phyloP scores from a whole-genome alignment of 2,888 invertebrate species.

The Plebejus argus region DNA sequence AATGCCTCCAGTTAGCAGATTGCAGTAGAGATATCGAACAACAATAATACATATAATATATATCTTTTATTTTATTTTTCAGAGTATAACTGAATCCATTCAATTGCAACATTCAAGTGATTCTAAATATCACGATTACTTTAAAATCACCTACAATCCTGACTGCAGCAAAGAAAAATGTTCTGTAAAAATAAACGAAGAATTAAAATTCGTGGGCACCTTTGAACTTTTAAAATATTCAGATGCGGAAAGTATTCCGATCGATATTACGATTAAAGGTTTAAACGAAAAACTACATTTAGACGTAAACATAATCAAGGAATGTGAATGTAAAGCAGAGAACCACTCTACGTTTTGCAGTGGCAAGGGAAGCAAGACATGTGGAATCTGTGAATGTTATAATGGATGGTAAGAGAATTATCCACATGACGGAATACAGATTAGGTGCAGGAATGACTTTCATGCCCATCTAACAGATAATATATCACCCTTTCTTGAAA shows the following conservation, averaged over 20 bases:
- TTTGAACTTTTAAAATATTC: slow-evolving; percentile 83
- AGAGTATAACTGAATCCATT: slow-evolving; percentile 55
- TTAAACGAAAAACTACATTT: slow-evolving; percentile 85
- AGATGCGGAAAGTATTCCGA: slow-evolving; percentile 60
- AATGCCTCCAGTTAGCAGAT: not conserved
- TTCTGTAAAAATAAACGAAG: slow-evolving; percentile 47
- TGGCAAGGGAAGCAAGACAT: slow-evolving; percentile 71
- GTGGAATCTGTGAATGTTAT: slow-evolving; percentile 80
- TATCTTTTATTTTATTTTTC: slow-evolving; percentile 41
- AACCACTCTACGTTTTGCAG: slow-evolving; percentile 63
- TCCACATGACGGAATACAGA: too few species aligned
- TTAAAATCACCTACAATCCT: slow-evolving; percentile 72
- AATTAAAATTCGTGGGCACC: slow-evolving; percentile 65
- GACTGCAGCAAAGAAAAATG: slow-evolving; percentile 52
- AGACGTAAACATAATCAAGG: slow-evolving; percentile 85
- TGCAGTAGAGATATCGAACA: not conserved
- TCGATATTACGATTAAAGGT: slow-evolving; percentile 87
- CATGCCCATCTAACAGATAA: too few species aligned
- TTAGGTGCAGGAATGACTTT: too few species aligned
- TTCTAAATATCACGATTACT: slow-evolving; percentile 45
- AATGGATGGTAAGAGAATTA: slow-evolving; percentile 55
- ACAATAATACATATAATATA: too few species aligned
- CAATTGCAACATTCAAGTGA: slow-evolving; percentile 51
- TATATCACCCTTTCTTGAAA: too few species aligned
- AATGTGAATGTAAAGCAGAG: slow-evolving; percentile 83